A percentile compares a stretch with the other conserved stretches of the same genome.
These are phyloP conservation scores for Athalia cordata DNA, from an alignment of 2,888 invertebrate genomes.

Conservation along the genomic window DNA sequence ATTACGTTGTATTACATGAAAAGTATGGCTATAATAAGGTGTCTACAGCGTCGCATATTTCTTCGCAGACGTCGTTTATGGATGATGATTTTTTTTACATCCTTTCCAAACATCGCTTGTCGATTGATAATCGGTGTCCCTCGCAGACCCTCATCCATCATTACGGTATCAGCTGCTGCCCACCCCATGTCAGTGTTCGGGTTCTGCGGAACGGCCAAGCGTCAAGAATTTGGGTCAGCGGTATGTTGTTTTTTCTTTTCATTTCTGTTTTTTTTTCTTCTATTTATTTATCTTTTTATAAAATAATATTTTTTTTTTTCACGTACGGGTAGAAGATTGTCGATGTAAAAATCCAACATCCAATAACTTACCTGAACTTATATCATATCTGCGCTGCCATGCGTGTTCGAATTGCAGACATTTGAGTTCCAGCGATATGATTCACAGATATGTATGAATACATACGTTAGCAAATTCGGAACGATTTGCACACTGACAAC, in stretches of 20 bases:
- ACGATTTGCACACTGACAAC: neutral
- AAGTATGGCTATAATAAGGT: neutral
- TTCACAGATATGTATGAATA: neutral
- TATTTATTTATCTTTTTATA: no score
- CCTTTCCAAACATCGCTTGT: constrained; percentile 42
- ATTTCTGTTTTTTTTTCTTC: neutral
- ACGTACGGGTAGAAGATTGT: constrained; percentile 20
- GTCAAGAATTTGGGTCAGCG: constrained; percentile 44
- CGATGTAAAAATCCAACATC: constrained; percentile 36
- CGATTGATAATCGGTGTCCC: constrained; percentile 60
- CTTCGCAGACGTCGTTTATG: constrained; percentile 38
- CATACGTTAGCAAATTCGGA: neutral
- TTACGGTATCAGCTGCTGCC: constrained; percentile 61
- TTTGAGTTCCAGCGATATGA: neutral
- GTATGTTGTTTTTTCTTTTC: neutral
- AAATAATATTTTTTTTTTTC: neutral
- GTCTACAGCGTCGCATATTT: constrained; percentile 9
- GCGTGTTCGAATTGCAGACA: neutral
- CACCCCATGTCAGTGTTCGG: constrained; percentile 46
- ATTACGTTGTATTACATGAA: neutral
- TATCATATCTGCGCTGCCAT: neutral
- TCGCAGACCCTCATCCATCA: constrained; percentile 65
- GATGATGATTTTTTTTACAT: constrained; percentile 23
- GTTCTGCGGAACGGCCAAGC: constrained; percentile 29
- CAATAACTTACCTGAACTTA: neutral